phyloP scores from a whole-genome alignment of 2,797 vertebrate genomes.

The Platyrinchus mystaceus region DNA sequence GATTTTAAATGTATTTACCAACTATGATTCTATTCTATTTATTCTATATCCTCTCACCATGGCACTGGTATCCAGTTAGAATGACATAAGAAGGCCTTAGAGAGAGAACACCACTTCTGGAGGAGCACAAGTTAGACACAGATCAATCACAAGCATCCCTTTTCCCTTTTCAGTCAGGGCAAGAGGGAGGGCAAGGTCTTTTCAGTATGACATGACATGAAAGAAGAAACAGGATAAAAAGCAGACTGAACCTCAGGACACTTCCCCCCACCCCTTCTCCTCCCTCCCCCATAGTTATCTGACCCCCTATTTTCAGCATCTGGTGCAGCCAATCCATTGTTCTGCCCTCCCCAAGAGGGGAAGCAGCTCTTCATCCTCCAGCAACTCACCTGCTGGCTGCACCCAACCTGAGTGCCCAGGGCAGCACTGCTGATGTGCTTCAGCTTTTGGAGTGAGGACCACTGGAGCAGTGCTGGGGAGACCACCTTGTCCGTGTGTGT shows the following conservation, averaged over 20 bases:
- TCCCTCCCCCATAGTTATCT: background rate
- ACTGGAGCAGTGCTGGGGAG: background rate
- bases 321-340: background rate
- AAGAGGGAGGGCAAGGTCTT: background rate
- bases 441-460: background rate
- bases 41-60: background rate
- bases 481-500: accelerated
- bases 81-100: background rate
- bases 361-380: background rate
- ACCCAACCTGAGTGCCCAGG: background rate
- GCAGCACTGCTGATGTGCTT: accelerated
- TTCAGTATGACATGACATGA: background rate
- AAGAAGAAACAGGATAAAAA: background rate
- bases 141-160: background rate
- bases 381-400: background rate
- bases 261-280: accelerated
- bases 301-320: background rate
- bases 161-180: background rate
- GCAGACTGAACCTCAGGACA: background rate
- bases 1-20: background rate
- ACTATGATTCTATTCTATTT: background rate
- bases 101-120: background rate
- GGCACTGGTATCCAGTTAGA: background rate
- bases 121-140: background rate
- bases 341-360: accelerated